Evolutionary conservation across 2,888 invertebrate species (phyloP).

Genomic region (Octonoba sinensis): DNA sequence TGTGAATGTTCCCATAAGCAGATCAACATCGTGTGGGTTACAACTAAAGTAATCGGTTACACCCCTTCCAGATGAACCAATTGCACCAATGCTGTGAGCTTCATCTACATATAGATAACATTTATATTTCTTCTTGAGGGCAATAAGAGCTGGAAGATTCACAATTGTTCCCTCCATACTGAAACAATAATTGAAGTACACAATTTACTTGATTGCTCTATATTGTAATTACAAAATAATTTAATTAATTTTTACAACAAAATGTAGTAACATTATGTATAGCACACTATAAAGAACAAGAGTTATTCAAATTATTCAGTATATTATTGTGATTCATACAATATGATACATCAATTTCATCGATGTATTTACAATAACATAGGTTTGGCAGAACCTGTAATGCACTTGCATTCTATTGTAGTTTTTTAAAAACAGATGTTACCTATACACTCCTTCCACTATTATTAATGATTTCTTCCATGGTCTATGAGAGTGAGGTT

Average conservation of each 20-base stretch:
- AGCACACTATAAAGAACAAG: too few species aligned
- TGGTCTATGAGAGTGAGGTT: slow-evolving; percentile 80
- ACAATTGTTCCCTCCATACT: slow-evolving; percentile 98
- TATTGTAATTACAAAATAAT: too few species aligned
- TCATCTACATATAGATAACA: slow-evolving; percentile 97
- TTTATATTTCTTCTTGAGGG: slow-evolving; percentile 92
- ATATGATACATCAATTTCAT: too few species aligned
- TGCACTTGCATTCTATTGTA: too few species aligned
- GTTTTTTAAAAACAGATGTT: not conserved
- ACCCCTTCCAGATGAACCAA: slow-evolving; percentile 91
- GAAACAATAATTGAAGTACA: slow-evolving; percentile 65
- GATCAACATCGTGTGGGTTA: slow-evolving; percentile 86
- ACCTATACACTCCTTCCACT: slow-evolving; percentile 93
- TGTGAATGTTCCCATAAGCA: slow-evolving; percentile 97
- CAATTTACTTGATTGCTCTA: not conserved
- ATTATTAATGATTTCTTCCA: slow-evolving; percentile 94
- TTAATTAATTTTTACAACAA: too few species aligned
- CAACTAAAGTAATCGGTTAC: slow-evolving; percentile 88
- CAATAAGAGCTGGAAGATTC: slow-evolving; percentile 87
- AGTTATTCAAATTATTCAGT: too few species aligned
- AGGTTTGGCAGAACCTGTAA: too few species aligned
- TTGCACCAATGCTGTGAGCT: slow-evolving; percentile 96
- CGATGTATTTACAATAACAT: too few species aligned
- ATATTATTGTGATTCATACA: too few species aligned
- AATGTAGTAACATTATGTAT: too few species aligned